Evolutionary conservation across 2,113 vertebrate species (phyloP).

Genomic region (Eulacestoma nigropectus): DNA sequence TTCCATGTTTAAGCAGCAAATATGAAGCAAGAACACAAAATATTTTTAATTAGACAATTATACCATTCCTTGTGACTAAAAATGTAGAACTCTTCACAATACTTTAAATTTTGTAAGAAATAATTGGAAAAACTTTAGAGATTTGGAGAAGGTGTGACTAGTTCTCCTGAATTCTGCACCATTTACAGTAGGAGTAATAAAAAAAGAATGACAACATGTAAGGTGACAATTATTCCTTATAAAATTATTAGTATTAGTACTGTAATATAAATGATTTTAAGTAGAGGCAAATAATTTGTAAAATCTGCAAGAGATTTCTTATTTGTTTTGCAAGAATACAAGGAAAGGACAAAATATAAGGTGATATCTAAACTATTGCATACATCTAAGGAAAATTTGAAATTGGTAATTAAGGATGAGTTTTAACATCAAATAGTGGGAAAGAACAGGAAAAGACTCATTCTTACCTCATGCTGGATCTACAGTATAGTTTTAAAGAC

Average conservation of each 20-base stretch:
- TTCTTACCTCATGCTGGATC: neutral
- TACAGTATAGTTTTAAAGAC: neutral
- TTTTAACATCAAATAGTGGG: neutral
- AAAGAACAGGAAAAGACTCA: neutral
- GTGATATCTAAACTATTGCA: neutral
- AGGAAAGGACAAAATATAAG: neutral
- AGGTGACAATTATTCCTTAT: neutral
- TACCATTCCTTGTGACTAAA: neutral
- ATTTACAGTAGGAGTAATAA: neutral
- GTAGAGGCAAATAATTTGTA: neutral
- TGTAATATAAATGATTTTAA: neutral
- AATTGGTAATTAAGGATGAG: neutral
- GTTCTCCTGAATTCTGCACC: neutral
- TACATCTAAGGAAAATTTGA: neutral
- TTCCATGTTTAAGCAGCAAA: neutral
- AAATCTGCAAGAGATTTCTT: neutral
- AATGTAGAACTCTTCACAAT: neutral
- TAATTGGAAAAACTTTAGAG: neutral
- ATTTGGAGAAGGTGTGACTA: neutral
- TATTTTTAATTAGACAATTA: neutral
- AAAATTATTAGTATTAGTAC: neutral
- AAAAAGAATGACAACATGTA: neutral
- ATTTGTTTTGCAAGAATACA: neutral
- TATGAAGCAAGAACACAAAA: neutral
- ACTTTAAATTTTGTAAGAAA: neutral